Evolutionary conservation across 2,113 vertebrate species (phyloP).

Genomic region (Arizona elegans): DNA sequence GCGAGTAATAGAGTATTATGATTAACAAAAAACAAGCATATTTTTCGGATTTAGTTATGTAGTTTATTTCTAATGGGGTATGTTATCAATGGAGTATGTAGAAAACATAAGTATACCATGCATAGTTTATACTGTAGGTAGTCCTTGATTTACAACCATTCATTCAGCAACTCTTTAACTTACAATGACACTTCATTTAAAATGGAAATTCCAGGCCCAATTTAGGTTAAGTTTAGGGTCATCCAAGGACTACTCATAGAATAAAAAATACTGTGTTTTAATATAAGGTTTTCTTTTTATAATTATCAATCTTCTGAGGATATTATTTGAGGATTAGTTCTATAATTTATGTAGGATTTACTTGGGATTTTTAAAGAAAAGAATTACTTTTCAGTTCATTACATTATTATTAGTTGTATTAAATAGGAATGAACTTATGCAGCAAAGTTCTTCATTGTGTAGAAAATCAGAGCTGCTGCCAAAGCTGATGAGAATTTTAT

Average conservation of each 20-base stretch:
- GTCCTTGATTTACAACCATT: neutral
- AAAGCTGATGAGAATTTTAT: neutral
- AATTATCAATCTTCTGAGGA: neutral
- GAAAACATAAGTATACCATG: neutral
- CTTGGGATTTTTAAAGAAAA: neutral
- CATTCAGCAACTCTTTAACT: neutral
- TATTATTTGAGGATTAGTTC: slow-evolving; percentile 16
- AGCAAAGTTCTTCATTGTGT: neutral
- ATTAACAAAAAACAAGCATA: slow-evolving; percentile 27
- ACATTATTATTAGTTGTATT: neutral
- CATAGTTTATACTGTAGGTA: neutral
- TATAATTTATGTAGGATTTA: neutral
- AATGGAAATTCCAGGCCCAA: neutral
- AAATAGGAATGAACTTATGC: slow-evolving; percentile 1
- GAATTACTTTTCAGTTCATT: neutral
- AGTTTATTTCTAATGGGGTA: neutral
- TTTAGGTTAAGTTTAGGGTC: neutral
- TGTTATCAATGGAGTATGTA: fast-evolving
- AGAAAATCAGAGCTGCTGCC: neutral
- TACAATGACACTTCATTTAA: neutral
- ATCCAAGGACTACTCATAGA: neutral
- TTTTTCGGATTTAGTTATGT: slow-evolving; percentile 23
- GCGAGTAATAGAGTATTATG: slow-evolving; percentile 47
- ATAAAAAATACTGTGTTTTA: neutral
- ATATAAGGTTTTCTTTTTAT: neutral